These are phyloP conservation scores for Drosophila orena DNA, from an alignment of 1,140 invertebrate genomes.

Conservation along the genomic window DNA sequence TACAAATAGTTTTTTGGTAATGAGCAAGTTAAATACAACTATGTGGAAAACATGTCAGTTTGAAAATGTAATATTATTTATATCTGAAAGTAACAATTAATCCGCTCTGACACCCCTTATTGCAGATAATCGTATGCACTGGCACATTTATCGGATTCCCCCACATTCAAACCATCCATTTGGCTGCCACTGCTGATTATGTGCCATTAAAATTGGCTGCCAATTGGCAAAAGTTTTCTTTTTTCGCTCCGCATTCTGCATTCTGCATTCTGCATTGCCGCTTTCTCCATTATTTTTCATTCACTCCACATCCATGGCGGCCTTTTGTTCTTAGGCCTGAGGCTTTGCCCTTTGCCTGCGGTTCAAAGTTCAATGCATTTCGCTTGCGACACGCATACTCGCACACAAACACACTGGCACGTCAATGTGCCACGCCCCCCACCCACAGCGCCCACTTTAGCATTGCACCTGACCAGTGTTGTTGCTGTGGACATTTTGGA, in stretches of 20 bases:
- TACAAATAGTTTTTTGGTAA: too few species aligned
- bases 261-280: background rate
- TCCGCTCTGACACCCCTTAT: slow-evolving; percentile 26
- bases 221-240: slow-evolving; percentile 60
- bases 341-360: slow-evolving; percentile 43
- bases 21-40: too few species aligned
- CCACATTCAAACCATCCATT: background rate
- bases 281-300: slow-evolving; percentile 7
- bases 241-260: slow-evolving; percentile 5
- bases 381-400: slow-evolving; percentile 46
- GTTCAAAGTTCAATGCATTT: slow-evolving; percentile 68
- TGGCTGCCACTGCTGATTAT: slow-evolving; percentile 44
- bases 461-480: slow-evolving; percentile 1
- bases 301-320: background rate
- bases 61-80: too few species aligned
- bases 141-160: slow-evolving; percentile 26
- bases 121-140: slow-evolving; percentile 30
- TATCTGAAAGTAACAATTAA: too few species aligned
- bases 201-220: slow-evolving; percentile 66
- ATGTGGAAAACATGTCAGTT: background rate
- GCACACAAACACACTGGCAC: slow-evolving; percentile 9
- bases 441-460: background rate
- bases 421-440: slow-evolving; percentile 4
- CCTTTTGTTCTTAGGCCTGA: slow-evolving; percentile 8
- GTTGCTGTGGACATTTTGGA: slow-evolving; percentile 1